Conservation (phyloP, 2,888 invertebrate genomes). For the Euzetes globulus region DNA sequence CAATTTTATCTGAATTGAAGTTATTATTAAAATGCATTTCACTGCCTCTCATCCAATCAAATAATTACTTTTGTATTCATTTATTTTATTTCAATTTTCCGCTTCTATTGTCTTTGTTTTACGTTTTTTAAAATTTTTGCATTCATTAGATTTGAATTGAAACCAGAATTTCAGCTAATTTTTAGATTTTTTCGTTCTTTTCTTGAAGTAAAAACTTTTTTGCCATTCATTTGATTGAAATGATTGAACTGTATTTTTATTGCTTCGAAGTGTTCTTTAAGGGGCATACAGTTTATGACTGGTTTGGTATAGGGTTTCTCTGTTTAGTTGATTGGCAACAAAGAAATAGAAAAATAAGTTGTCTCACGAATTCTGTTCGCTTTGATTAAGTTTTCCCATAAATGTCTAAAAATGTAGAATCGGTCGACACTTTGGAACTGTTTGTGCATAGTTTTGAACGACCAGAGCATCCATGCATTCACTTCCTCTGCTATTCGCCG, state of each 20-base stretch:
- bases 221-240: not conserved
- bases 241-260: not conserved
- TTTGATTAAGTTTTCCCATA: not conserved
- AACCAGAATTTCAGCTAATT: too few relatives aligned
- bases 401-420: not conserved
- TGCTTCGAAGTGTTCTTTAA: slow-evolving; percentile 14
- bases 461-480: slow-evolving; percentile 7
- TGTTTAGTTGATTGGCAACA: not conserved
- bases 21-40: not conserved
- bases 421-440: not conserved
- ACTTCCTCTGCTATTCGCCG: not conserved
- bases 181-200: too few relatives aligned
- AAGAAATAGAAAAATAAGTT: too few relatives aligned
- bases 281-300: not conserved
- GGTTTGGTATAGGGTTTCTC: not conserved
- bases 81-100: not conserved
- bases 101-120: too few relatives aligned
- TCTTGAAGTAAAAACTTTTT: not conserved
- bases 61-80: not conserved
- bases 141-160: too few relatives aligned
- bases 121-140: too few relatives aligned
- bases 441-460: not conserved
- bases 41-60: not conserved
- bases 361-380: not conserved
- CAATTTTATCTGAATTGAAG: not conserved